Percentiles rank a stretch among this genome's conserved stretches.
phyloP scores from a whole-genome alignment of 2,113 vertebrate genomes.

The Vombatus ursinus region DNA sequence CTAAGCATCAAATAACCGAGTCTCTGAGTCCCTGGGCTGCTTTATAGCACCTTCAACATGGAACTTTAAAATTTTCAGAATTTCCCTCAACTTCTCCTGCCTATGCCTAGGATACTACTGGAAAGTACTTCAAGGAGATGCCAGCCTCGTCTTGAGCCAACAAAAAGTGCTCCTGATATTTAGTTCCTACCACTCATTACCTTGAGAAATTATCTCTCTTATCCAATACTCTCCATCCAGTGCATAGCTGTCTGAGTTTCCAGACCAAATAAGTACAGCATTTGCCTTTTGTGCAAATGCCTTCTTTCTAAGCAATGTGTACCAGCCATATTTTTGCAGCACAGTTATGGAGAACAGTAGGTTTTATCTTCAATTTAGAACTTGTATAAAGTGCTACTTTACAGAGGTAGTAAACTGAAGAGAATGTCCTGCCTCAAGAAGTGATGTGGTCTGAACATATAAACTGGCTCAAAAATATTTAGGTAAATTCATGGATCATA shows the following conservation, averaged over 20 bases:
- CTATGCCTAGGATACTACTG: constrained; percentile 26
- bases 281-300: constrained; percentile 47
- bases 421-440: constrained; percentile 45
- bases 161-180: constrained; percentile 51
- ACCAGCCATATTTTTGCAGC: constrained; percentile 31
- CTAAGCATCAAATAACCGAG: constrained; percentile 46
- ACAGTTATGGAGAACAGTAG: constrained; percentile 29
- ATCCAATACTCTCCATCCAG: constrained; percentile 29
- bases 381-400: constrained; percentile 50
- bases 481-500: constrained; percentile 51
- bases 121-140: constrained; percentile 52
- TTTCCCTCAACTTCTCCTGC: constrained; percentile 55
- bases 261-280: neutral
- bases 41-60: constrained; percentile 49
- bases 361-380: constrained; percentile 49
- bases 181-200: constrained; percentile 53
- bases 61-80: constrained; percentile 40
- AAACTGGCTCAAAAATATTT: constrained; percentile 53
- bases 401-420: constrained; percentile 41
- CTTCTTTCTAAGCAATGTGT: constrained; percentile 46
- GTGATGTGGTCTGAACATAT: constrained; percentile 33
- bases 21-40: constrained; percentile 39
- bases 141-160: constrained; percentile 63
- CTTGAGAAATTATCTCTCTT: constrained; percentile 31
- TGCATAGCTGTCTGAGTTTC: neutral